Conservation (phyloP, 1,140 invertebrate species). For the Drosophila pectinifera region DNA sequence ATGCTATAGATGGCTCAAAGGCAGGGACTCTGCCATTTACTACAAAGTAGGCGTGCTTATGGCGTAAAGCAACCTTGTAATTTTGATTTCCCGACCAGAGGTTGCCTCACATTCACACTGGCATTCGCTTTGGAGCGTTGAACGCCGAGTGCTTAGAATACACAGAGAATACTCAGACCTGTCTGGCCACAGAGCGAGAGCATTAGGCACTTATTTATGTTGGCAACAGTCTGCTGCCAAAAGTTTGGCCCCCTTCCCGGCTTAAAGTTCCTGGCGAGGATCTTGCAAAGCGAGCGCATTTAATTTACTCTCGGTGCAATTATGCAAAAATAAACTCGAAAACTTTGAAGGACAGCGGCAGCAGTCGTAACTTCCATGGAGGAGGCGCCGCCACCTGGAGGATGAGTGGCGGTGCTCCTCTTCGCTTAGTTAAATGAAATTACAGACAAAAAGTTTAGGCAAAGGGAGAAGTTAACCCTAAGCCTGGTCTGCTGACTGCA, state of each 20-base stretch:
- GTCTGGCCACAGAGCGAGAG: slow-evolving; percentile 35
- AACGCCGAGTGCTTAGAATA: slow-evolving; percentile 2
- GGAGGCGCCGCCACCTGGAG: slow-evolving; percentile 16
- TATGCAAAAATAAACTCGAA: slow-evolving; percentile 75
- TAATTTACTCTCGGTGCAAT: slow-evolving; percentile 76
- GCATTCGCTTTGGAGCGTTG: slow-evolving; percentile 25
- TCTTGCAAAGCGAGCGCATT: slow-evolving; percentile 58
- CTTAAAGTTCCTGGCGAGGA: slow-evolving; percentile 54
- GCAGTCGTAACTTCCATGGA: slow-evolving; percentile 20
- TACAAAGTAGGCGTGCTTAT: slow-evolving; percentile 22
- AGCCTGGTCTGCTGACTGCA: slow-evolving; percentile 1
- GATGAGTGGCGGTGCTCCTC: slow-evolving; percentile 31
- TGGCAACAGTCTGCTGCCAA: slow-evolving; percentile 50
- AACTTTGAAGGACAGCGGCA: slow-evolving; percentile 49
- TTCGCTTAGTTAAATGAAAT: slow-evolving; percentile 70
- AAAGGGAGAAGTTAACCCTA: slow-evolving; percentile 46
- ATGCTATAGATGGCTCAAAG: slow-evolving; percentile 16
- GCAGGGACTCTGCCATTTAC: slow-evolving; percentile 11
- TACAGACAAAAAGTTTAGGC: slow-evolving; percentile 57
- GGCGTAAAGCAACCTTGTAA: slow-evolving; percentile 34
- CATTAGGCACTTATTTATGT: slow-evolving; percentile 52
- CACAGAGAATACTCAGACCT: slow-evolving; percentile 5
- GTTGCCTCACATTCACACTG: slow-evolving; percentile 12
- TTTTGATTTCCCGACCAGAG: slow-evolving; percentile 6
- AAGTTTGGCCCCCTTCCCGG: slow-evolving; percentile 36